Percentiles rank a stretch among this genome's conserved stretches.
Conservation (phyloP, 2,888 invertebrate genomes). For the Heterodera filipjevi region DNA sequence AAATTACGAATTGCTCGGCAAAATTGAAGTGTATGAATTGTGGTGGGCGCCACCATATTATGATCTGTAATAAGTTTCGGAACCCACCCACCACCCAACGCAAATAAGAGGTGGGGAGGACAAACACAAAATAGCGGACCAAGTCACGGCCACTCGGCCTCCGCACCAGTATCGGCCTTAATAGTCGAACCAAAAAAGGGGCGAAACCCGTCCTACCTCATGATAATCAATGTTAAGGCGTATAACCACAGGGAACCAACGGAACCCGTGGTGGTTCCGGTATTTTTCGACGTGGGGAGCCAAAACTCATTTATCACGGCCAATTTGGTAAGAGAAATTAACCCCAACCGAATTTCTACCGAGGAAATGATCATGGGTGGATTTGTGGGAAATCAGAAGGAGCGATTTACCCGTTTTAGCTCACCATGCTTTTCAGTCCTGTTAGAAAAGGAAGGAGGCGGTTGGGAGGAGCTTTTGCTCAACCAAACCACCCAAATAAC, state of each 20-base stretch:
- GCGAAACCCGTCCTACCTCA: background rate
- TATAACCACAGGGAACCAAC: background rate
- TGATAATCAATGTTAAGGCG: background rate
- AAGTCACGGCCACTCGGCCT: background rate
- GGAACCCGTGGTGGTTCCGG: background rate
- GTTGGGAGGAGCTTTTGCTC: background rate
- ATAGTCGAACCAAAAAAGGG: background rate
- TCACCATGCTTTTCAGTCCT: background rate
- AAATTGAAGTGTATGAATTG: background rate
- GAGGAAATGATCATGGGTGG: background rate
- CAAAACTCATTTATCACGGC: background rate
- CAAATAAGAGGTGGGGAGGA: background rate
- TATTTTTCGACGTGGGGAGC: background rate
- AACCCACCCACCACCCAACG: background rate
- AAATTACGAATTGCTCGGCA: background rate
- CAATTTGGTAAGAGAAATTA: background rate
- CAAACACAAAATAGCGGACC: background rate
- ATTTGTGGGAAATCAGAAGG: background rate
- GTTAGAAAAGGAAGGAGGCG: background rate
- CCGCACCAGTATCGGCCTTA: background rate
- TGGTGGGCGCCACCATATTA: background rate
- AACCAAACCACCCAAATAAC: background rate
- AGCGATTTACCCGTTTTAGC: background rate
- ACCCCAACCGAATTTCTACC: background rate
- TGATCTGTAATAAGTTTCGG: background rate